Percentiles rank a stretch among this genome's conserved stretches.
Conservation (phyloP, 2,113 vertebrate species). For the Chloropsis hardwickii region DNA sequence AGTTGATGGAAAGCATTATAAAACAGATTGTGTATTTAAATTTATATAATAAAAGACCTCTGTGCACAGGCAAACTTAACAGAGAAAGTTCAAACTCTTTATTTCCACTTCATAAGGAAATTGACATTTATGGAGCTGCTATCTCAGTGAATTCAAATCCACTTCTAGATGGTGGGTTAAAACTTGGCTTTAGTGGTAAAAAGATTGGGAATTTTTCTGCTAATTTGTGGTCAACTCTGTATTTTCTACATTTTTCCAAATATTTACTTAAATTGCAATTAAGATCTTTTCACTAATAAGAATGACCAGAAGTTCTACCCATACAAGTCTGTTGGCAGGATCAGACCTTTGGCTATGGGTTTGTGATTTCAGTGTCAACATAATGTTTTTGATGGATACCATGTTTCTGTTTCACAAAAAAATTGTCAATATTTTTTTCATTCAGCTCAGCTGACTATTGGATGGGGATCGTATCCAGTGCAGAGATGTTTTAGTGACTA, state of each 20-base stretch:
- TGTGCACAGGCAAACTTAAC: conserved; percentile 8
- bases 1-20: conserved; percentile 58
- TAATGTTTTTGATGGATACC: background rate
- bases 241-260: background rate
- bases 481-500: background rate
- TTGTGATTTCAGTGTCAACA: background rate
- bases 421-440: background rate
- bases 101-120: background rate
- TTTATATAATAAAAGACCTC: conserved; percentile 59
- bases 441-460: background rate
- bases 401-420: background rate
- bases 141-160: background rate
- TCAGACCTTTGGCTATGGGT: background rate
- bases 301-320: background rate
- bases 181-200: background rate
- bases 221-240: background rate
- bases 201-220: background rate
- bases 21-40: conserved; percentile 54
- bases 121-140: background rate
- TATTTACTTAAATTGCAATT: background rate
- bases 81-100: background rate
- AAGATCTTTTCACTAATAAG: background rate
- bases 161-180: background rate
- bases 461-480: background rate
- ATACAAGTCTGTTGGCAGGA: background rate